These are phyloP conservation scores for Corapipo altera DNA, from an alignment of 2,113 vertebrate genomes.

Conservation along the genomic window DNA sequence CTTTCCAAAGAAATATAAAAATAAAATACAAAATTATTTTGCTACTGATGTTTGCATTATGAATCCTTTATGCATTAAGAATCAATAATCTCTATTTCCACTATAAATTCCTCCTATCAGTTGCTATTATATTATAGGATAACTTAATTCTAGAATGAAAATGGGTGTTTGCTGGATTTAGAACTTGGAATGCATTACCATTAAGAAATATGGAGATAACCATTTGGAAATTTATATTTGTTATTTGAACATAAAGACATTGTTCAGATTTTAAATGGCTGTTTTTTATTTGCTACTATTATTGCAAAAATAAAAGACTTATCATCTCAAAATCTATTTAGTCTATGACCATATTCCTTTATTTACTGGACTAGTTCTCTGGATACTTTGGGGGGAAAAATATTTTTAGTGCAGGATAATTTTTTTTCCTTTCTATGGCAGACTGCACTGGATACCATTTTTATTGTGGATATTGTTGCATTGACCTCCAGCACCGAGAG, in stretches of 20 bases:
- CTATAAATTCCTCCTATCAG: slow-evolving; percentile 63
- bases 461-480: neutral
- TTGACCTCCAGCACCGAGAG: neutral
- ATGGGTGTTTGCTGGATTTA: slow-evolving; percentile 52
- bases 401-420: neutral
- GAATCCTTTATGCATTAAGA: slow-evolving; percentile 60
- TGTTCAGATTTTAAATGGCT: slow-evolving; percentile 28
- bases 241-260: slow-evolving; percentile 30
- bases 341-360: neutral
- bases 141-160: slow-evolving; percentile 64
- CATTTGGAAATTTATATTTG: slow-evolving; percentile 42
- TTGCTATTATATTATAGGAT: slow-evolving; percentile 42
- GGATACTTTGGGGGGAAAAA: neutral
- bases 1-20: slow-evolving; percentile 32
- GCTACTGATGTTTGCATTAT: slow-evolving; percentile 9
- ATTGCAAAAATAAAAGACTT: slow-evolving; percentile 38
- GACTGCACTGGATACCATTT: neutral
- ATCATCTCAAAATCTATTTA: slow-evolving; percentile 29
- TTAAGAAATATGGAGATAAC: slow-evolving; percentile 38
- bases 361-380: neutral
- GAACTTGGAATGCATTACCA: slow-evolving; percentile 42
- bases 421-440: neutral
- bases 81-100: slow-evolving; percentile 67
- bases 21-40: slow-evolving; percentile 37
- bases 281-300: neutral